Conservation (phyloP, 2,797 vertebrate species). For the Cryptoblepharus egeriae region DNA sequence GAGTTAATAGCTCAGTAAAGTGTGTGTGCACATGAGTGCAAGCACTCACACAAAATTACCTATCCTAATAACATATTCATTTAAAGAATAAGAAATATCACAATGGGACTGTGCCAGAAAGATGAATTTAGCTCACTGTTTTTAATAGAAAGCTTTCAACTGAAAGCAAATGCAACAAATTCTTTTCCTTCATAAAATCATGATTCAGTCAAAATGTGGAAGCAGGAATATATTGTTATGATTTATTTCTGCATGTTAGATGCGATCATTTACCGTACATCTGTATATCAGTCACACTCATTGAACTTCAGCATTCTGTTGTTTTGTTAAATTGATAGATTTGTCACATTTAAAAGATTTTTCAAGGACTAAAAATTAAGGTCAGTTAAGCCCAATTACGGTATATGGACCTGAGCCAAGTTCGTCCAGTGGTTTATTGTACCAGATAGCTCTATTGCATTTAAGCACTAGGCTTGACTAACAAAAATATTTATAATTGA, state of each 20-base stretch:
- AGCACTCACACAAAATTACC: constrained; percentile 30
- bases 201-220: constrained; percentile 55
- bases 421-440: not conserved
- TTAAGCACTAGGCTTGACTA: too few species aligned
- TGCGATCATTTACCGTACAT: not conserved
- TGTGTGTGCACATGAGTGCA: not conserved
- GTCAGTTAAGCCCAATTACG: not conserved
- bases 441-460: not conserved
- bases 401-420: not conserved
- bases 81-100: constrained; percentile 40
- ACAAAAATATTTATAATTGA: too few species aligned
- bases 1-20: constrained; percentile 6
- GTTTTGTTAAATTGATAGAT: not conserved
- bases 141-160: constrained; percentile 58
- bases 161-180: constrained; percentile 60
- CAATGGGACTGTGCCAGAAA: constrained; percentile 62
- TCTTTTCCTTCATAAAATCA: constrained; percentile 60
- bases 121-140: constrained; percentile 66
- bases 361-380: not conserved
- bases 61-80: constrained; percentile 29
- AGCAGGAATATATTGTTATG: not conserved
- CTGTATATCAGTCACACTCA: not conserved
- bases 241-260: not conserved
- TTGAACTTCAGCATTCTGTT: not conserved
- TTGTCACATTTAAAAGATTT: not conserved